Conservation (phyloP, 1,140 invertebrate genomes). For the Bacillus rossius region DNA sequence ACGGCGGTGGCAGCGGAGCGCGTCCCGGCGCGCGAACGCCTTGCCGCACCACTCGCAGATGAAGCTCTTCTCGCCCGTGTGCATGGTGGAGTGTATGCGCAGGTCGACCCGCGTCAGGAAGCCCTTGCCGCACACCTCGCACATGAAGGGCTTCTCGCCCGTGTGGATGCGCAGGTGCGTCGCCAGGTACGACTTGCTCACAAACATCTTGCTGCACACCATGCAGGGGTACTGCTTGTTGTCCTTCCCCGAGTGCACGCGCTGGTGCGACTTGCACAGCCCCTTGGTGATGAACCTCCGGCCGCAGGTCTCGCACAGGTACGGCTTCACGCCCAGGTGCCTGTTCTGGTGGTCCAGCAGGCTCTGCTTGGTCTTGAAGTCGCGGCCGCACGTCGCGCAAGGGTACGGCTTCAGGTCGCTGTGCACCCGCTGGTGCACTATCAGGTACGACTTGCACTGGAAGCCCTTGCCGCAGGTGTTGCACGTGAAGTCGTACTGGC, state of each 20-base stretch:
- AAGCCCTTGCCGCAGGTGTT: constrained; percentile 66
- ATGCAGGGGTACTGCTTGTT: constrained; percentile 60
- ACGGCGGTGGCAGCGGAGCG: constrained; percentile 58
- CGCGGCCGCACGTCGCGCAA: constrained; percentile 55
- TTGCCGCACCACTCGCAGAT: constrained; percentile 60
- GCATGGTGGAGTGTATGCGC: constrained; percentile 58
- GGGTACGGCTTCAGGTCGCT: constrained; percentile 55
- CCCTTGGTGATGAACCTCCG: constrained; percentile 77
- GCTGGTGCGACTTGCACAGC: constrained; percentile 63
- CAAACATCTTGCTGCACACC: constrained; percentile 61
- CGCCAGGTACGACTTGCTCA: constrained; percentile 71
- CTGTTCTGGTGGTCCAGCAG: constrained; percentile 73
- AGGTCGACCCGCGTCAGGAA: constrained; percentile 52
- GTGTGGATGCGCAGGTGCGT: constrained; percentile 86
- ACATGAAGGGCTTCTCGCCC: constrained; percentile 69
- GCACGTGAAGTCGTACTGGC: constrained; percentile 59
- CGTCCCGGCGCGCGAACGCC: constrained; percentile 62
- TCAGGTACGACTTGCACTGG: constrained; percentile 62
- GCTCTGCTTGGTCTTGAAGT: constrained; percentile 68
- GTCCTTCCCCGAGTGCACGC: constrained; percentile 59
- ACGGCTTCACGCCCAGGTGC: constrained; percentile 76
- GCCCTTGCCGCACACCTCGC: constrained; percentile 59
- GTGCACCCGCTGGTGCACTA: constrained; percentile 63
- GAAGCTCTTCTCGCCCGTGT: constrained; percentile 65
- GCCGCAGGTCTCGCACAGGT: constrained; percentile 71